Evolutionary conservation across 2,113 vertebrate genomes (phyloP), one percentile per base, ranked within the genome.

Genomic region (Myotis lucifugus): DNA sequence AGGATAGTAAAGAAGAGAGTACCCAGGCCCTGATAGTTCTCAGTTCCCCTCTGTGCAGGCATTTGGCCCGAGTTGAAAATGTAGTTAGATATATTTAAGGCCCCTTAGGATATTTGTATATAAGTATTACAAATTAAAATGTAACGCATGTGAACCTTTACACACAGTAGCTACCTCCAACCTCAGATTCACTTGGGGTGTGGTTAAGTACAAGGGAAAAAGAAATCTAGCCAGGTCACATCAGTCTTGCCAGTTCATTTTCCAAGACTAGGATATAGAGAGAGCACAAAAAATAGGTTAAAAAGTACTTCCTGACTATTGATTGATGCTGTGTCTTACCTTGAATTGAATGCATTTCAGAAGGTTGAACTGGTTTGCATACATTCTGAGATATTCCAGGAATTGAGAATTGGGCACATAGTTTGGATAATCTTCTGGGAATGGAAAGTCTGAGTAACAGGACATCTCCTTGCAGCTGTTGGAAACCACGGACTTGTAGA

Each of bases 401-500:
- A 99, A 95, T 69, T 97, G 96, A 29, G 98, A 97, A 96, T 99
- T 97, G 89, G 98, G 98, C 95, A 99, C 88, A 95, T 97, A 99
- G 97, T 99, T 99, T 56, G 99, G 99, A 93, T 97, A 99, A 79
- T 99, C 93, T 32, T 97, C 98, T 0, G 99, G 99, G 97, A 99
- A 98, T 56, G 99, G 99, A 81, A 99, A 99, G 83, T 99, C 99
- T 54, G 99, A 98, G 93, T 98, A 99, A 95, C 98, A 99, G 97
- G 98, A 99, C 97, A 99, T 99, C 97, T 99, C 99, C 95, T 99
- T 99, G 95, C 98, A 98, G 89, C 98, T 98, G 98, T 99, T 99
- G 91, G 96, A 97, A 73, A 99, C 97, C 92, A 99, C 94, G 15
- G 99, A 99, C 64, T 97, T 98, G 96, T 99, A 99, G 87, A 99